Evolutionary conservation across 2,888 invertebrate species (phyloP).

Genomic region (Drosophila lacicola): DNA sequence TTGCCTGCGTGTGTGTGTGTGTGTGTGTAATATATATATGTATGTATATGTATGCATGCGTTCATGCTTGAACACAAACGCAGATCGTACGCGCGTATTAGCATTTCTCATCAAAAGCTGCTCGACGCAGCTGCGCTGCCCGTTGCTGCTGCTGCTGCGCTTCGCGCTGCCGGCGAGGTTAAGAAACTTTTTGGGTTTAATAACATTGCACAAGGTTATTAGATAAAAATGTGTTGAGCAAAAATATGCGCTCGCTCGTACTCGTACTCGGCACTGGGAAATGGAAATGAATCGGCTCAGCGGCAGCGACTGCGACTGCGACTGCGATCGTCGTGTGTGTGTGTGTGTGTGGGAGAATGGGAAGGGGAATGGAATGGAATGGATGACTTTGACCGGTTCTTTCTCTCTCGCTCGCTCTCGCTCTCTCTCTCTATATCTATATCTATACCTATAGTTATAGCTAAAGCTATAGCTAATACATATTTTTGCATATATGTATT

Average conservation of each 20-base stretch:
- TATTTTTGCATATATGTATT: background rate
- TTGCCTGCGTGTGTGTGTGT: slow-evolving; percentile 13
- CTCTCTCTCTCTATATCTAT: slow-evolving; percentile 1
- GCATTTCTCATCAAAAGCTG: slow-evolving; percentile 69
- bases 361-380: slow-evolving; percentile 15
- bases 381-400: slow-evolving; percentile 55
- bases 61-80: slow-evolving; percentile 23
- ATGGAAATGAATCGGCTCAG: slow-evolving; percentile 50
- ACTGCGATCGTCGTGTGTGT: slow-evolving; percentile 32
- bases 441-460: slow-evolving; percentile 20
- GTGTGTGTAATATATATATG: background rate
- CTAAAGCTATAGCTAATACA: slow-evolving; percentile 16
- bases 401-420: background rate
- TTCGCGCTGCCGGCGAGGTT: slow-evolving; percentile 74
- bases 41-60: slow-evolving; percentile 20
- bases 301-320: slow-evolving; percentile 4
- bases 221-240: slow-evolving; percentile 82
- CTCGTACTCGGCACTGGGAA: slow-evolving; percentile 40
- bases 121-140: slow-evolving; percentile 43
- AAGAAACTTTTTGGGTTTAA: slow-evolving; percentile 85
- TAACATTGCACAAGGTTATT: slow-evolving; percentile 85
- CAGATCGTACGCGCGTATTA: slow-evolving; percentile 63
- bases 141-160: slow-evolving; percentile 35
- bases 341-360: slow-evolving; percentile 4
- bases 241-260: slow-evolving; percentile 44